These are phyloP conservation scores for Paedocypris sp. DNA, from an alignment of 2,113 vertebrate genomes.

Conservation along the genomic window DNA sequence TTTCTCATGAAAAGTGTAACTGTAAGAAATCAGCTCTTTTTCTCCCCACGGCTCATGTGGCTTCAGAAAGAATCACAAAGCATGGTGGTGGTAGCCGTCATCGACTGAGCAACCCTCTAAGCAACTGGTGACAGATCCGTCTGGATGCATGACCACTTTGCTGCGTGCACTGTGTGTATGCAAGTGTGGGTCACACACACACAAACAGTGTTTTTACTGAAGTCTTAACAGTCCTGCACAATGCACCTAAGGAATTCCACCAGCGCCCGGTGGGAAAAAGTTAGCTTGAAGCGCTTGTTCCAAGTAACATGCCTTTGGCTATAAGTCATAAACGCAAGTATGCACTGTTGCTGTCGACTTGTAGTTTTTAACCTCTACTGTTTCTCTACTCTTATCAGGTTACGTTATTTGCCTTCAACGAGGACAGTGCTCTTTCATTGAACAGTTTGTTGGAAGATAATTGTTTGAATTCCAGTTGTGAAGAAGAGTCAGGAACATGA, in stretches of 20 bases:
- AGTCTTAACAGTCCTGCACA: conserved; percentile 41
- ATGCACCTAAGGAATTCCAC: conserved; percentile 56
- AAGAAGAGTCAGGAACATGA: too few species aligned
- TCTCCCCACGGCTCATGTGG: too few species aligned
- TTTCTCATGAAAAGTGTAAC: not conserved
- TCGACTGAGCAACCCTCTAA: conserved; percentile 50
- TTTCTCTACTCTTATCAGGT: not conserved
- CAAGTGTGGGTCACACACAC: conserved; percentile 28
- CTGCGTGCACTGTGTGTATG: conserved; percentile 43
- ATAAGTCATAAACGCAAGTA: conserved; percentile 18
- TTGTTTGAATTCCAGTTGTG: too few species aligned
- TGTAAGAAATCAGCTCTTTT: conserved; percentile 42
- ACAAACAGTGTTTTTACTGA: conserved; percentile 55
- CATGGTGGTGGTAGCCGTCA: conserved; percentile 45
- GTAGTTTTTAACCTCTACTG: not conserved
- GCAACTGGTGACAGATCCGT: conserved; percentile 54
- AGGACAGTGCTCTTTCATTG: too few species aligned
- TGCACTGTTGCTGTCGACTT: not conserved
- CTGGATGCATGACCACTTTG: conserved; percentile 58
- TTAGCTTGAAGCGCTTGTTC: conserved; percentile 36
- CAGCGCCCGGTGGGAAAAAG: conserved; percentile 49
- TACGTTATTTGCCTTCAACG: too few species aligned
- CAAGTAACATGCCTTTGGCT: conserved; percentile 33
- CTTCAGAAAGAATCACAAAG: conserved; percentile 50
- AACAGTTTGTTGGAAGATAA: too few species aligned